These are phyloP conservation scores for Panorpa germanica DNA, from an alignment of 2,888 invertebrate genomes.

Conservation along the genomic window DNA sequence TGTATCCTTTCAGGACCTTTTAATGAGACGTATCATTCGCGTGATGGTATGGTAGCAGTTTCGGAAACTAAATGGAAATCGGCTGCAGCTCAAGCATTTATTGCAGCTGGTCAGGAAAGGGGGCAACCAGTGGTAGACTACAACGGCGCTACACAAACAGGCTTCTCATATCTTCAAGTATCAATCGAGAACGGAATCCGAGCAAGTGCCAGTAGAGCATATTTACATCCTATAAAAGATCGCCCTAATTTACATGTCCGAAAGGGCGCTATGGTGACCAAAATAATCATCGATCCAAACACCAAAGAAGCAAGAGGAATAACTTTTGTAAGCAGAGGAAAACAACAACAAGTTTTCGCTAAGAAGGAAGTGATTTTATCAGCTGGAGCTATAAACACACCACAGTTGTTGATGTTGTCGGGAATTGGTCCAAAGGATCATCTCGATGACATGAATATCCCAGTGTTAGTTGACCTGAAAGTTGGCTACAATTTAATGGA, in stretches of 20 bases:
- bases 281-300: conserved; percentile 29
- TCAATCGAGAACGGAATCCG: conserved; percentile 37
- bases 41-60: conserved; percentile 33
- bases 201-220: conserved; percentile 37
- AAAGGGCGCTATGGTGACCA: conserved; percentile 31
- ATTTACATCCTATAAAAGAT: conserved; percentile 29
- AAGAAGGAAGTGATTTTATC: conserved; percentile 51
- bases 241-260: conserved; percentile 36
- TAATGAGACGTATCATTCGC: conserved; percentile 33
- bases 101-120: conserved; percentile 38
- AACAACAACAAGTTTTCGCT: conserved; percentile 28
- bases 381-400: conserved; percentile 61
- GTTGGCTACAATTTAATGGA: conserved; percentile 46
- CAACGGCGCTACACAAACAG: conserved; percentile 38
- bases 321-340: conserved; percentile 26
- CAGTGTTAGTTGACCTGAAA: conserved; percentile 34
- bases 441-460: conserved; percentile 29
- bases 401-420: conserved; percentile 65
- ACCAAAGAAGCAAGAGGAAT: conserved; percentile 33
- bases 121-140: conserved; percentile 47
- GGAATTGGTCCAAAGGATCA: conserved; percentile 46
- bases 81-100: conserved; percentile 37
- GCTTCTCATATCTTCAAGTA: conserved; percentile 40
- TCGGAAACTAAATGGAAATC: conserved; percentile 36
- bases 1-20: no score